Conservation (phyloP, 2,888 invertebrate genomes). For the Lepidochrysops patricia region DNA sequence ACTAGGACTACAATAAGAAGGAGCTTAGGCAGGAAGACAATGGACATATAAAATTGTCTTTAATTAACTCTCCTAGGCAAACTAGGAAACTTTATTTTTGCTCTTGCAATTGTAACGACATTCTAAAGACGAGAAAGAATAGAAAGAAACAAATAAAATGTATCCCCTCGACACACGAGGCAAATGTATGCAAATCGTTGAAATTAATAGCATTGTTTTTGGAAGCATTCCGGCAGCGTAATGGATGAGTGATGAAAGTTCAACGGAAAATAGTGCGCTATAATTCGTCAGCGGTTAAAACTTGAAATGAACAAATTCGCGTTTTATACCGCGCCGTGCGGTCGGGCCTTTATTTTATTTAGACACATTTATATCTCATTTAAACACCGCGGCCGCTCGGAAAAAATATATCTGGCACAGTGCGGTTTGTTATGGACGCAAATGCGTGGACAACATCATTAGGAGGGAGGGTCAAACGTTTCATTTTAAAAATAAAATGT, state of each 20-base stretch:
- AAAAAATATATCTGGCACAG: constrained; percentile 19
- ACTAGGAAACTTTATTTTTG: no score
- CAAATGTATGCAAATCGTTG: not conserved
- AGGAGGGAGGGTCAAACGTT: not conserved
- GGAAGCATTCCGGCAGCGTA: not conserved
- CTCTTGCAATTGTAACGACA: no score
- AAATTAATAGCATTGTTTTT: not conserved
- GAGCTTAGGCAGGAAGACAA: no score
- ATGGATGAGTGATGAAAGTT: not conserved
- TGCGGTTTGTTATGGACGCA: constrained; percentile 20
- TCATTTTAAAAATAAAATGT: not conserved
- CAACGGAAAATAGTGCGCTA: constrained; percentile 2
- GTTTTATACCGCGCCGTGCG: constrained; percentile 24
- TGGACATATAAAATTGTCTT: no score
- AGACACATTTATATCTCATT: constrained; percentile 8
- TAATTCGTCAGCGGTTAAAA: constrained; percentile 23
- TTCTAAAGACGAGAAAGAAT: no score
- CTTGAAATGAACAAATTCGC: constrained; percentile 22
- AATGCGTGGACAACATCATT: not conserved
- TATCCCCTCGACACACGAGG: no score
- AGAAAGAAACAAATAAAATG: no score
- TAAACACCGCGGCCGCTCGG: not conserved
- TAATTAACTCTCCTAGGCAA: no score
- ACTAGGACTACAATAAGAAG: not conserved
- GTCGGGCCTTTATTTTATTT: constrained; percentile 14